phyloP scores from a whole-genome alignment of 2,888 invertebrate genomes.

The Omphaloscelis lunosa region DNA sequence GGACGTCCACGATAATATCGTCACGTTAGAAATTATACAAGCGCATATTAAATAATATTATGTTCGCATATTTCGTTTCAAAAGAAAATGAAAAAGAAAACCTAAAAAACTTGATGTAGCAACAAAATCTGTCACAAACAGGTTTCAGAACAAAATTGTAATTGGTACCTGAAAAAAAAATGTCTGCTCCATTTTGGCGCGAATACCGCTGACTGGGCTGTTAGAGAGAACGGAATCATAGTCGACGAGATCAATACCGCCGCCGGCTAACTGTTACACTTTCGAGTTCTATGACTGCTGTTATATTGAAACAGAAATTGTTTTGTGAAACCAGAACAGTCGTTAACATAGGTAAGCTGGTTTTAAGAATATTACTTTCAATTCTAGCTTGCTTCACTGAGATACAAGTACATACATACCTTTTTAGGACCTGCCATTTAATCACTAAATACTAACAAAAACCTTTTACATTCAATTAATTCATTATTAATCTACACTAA shows the following conservation, averaged over 20 bases:
- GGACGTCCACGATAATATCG: neutral
- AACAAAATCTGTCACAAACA: slow-evolving; percentile 30
- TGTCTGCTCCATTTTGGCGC: slow-evolving; percentile 28
- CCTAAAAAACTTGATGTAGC: neutral
- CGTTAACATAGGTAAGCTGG: too few relatives aligned
- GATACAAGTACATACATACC: too few relatives aligned
- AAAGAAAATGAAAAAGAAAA: neutral
- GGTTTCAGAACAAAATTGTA: slow-evolving; percentile 10
- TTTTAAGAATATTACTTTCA: too few relatives aligned
- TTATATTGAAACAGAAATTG: slow-evolving; percentile 12
- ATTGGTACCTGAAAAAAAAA: slow-evolving; percentile 35
- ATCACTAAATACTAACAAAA: too few relatives aligned
- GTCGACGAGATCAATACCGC: slow-evolving; percentile 48
- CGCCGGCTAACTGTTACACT: slow-evolving; percentile 11
- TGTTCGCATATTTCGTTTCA: too few relatives aligned
- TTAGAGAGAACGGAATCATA: slow-evolving; percentile 29
- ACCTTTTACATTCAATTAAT: too few relatives aligned
- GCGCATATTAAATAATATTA: neutral
- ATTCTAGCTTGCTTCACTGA: too few relatives aligned
- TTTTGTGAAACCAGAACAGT: neutral
- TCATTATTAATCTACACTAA: too few relatives aligned
- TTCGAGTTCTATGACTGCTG: slow-evolving; percentile 16
- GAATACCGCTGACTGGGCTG: slow-evolving; percentile 37
- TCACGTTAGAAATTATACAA: neutral
- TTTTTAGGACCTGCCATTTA: too few relatives aligned